phyloP scores from a whole-genome alignment of 2,113 vertebrate species.

The Danio rerio region GRCz12tu NC_133178.1:51884001-51884500 shows the following conservation, averaged over 20 bases:
- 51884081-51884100: background rate
- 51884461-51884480: no score
- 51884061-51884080: background rate
- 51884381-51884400: no score
- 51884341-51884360: background rate
- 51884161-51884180: background rate
- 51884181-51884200: background rate
- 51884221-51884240: slow-evolving; percentile 5
- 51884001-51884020: background rate
- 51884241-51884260: background rate
- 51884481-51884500: no score
- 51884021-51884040: background rate
- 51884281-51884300: background rate
- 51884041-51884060: background rate
- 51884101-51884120: background rate
- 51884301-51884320: background rate
- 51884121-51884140: slow-evolving; percentile 1
- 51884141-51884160: no score
- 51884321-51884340: background rate
- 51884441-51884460: no score
- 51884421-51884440: no score
- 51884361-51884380: background rate
- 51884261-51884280: no score
- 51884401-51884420: no score
- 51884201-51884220: background rate